These are phyloP conservation scores for Rhopalosiphum maidis DNA, from an alignment of 1,140 invertebrate species.

Conservation along the genomic window DNA sequence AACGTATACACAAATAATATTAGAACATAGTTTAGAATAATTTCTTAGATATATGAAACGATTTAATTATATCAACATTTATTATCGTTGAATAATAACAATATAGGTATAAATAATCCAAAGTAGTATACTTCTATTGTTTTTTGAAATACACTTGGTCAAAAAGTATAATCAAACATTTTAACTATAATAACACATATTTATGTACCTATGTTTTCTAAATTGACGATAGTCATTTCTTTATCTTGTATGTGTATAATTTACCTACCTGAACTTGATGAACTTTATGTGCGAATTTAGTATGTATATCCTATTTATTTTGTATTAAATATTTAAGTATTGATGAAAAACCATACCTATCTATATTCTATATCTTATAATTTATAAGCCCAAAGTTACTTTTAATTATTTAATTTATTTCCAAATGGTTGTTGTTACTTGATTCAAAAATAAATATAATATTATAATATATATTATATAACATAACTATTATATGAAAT, in stretches of 20 bases:
- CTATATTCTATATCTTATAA: not conserved
- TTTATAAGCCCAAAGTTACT: not conserved
- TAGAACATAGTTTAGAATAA: constrained; percentile 36
- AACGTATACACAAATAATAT: not conserved
- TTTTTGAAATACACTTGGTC: not conserved
- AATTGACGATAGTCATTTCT: not conserved
- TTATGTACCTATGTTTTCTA: not conserved
- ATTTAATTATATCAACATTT: not conserved
- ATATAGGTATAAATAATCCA: constrained; percentile 5
- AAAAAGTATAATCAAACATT: not conserved
- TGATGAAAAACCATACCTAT: not conserved
- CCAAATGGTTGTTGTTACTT: constrained; percentile 26
- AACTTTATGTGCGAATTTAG: not conserved
- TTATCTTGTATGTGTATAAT: not conserved
- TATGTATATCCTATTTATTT: not conserved
- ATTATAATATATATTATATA: constrained; percentile 3
- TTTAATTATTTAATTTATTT: not conserved
- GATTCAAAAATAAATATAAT: constrained; percentile 34
- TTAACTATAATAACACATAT: not conserved
- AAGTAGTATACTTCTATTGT: not conserved
- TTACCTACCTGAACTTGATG: not conserved
- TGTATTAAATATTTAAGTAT: not conserved
- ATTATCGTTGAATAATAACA: not conserved
- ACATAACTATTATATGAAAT: not conserved
- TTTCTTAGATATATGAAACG: not conserved